phyloP scores from a whole-genome alignment of 2,888 invertebrate species.

The Nymphalis c-album region DNA sequence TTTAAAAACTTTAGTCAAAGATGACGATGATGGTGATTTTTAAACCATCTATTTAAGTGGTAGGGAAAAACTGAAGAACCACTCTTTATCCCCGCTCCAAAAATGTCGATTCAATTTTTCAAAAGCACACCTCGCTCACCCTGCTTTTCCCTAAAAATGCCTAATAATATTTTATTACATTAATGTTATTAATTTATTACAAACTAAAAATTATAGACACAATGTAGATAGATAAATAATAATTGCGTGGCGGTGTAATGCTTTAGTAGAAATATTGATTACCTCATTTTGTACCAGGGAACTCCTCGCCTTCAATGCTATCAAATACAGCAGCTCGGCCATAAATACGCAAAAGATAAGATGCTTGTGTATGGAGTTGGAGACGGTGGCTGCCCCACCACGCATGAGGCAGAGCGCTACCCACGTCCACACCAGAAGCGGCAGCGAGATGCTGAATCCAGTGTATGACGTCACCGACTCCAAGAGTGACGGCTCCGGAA shows the following conservation, averaged over 20 bases:
- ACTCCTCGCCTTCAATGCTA: slow-evolving; percentile 91
- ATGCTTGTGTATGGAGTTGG: slow-evolving; percentile 96
- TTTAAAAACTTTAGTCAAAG: too few species aligned
- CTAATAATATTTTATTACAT: too few species aligned
- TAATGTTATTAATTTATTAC: too few species aligned
- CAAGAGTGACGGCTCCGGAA: slow-evolving; percentile 91
- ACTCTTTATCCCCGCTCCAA: too few species aligned
- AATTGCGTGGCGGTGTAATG: not conserved
- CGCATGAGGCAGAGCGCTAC: slow-evolving; percentile 90
- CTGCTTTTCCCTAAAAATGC: too few species aligned
- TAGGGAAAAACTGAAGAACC: too few species aligned
- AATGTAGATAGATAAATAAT: too few species aligned
- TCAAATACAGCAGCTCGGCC: slow-evolving; percentile 91
- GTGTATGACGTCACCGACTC: slow-evolving; percentile 95
- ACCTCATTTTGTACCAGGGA: slow-evolving; percentile 92
- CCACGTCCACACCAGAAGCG: slow-evolving; percentile 89
- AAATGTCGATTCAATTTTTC: too few species aligned
- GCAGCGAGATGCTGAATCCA: slow-evolving; percentile 91
- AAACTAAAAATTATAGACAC: too few species aligned
- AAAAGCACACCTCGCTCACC: too few species aligned
- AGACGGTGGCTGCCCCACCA: slow-evolving; percentile 91
- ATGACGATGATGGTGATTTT: too few species aligned
- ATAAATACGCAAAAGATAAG: slow-evolving; percentile 94
- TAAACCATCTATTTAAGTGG: too few species aligned
- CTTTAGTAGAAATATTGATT: slow-evolving; percentile 41